phyloP scores from a whole-genome alignment of 1,140 invertebrate genomes.

The Metaphire vulgaris region DNA sequence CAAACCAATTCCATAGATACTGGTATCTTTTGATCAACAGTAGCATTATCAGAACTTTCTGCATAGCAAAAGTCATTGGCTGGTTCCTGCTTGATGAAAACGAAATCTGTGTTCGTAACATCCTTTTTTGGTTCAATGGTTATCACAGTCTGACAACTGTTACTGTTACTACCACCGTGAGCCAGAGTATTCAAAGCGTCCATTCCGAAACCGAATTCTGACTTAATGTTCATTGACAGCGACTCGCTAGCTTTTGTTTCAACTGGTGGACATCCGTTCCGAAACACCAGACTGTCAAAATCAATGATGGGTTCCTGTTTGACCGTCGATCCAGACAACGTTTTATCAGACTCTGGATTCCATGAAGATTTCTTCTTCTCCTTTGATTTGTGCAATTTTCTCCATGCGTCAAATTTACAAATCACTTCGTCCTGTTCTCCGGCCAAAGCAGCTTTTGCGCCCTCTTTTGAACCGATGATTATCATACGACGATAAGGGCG shows the following conservation, averaged over 20 bases:
- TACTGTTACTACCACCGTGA: too few species aligned
- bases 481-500: not conserved
- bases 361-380: not conserved
- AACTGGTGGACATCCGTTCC: not conserved
- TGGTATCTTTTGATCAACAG: too few species aligned
- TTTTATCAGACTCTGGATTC: too few species aligned
- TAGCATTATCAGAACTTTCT: too few species aligned
- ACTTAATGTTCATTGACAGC: not conserved
- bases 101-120: not conserved
- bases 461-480: not conserved
- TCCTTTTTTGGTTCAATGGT: not conserved
- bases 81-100: not conserved
- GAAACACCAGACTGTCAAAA: not conserved
- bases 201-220: too few species aligned
- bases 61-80: not conserved
- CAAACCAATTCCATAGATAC: too few species aligned
- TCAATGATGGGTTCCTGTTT: not conserved
- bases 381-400: not conserved
- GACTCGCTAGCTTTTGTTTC: not conserved
- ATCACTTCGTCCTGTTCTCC: not conserved
- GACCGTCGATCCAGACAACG: too few species aligned
- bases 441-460: not conserved
- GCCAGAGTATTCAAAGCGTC: too few species aligned
- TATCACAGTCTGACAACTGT: not conserved
- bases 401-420: not conserved